These are phyloP conservation scores for Lasius fuliginosus DNA, from an alignment of 2,888 invertebrate genomes.

Conservation along the genomic window DNA sequence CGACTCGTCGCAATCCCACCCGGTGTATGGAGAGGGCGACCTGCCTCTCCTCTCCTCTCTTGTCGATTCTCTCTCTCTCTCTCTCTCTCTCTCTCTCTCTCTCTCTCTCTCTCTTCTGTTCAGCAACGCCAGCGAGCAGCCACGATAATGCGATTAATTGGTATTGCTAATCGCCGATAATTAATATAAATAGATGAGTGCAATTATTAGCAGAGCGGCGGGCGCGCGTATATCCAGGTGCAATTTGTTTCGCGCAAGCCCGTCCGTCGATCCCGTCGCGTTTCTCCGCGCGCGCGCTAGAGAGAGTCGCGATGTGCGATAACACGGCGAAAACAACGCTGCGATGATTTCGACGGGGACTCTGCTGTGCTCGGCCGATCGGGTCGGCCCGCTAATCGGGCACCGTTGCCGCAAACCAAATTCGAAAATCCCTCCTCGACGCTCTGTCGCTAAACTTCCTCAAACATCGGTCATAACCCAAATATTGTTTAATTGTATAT, in stretches of 20 bases:
- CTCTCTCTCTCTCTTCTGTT: conserved; percentile 51
- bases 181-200: conserved; percentile 86
- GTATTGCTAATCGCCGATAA: conserved; percentile 86
- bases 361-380: not conserved
- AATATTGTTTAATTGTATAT: conserved; percentile 57
- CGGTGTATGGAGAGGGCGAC: conserved; percentile 55
- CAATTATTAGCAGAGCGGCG: conserved; percentile 82
- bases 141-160: conserved; percentile 86
- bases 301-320: conserved; percentile 9
- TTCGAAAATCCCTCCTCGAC: conserved; percentile 56
- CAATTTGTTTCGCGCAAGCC: conserved; percentile 68
- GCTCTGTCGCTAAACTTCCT: conserved; percentile 54
- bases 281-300: conserved; percentile 28
- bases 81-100: conserved; percentile 13
- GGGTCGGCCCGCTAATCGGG: conserved; percentile 42
- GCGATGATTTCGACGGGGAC: conserved; percentile 48
- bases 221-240: conserved; percentile 66
- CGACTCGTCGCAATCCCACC: conserved; percentile 74
- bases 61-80: conserved; percentile 14
- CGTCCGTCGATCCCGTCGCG: conserved; percentile 56
- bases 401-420: conserved; percentile 50
- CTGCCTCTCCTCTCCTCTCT: conserved; percentile 24
- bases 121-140: conserved; percentile 69
- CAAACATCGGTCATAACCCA: conserved; percentile 55
- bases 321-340: conserved; percentile 33